Evolutionary conservation across 2,888 invertebrate genomes (phyloP).

Genomic region (Drosophila setosimentum): DNA sequence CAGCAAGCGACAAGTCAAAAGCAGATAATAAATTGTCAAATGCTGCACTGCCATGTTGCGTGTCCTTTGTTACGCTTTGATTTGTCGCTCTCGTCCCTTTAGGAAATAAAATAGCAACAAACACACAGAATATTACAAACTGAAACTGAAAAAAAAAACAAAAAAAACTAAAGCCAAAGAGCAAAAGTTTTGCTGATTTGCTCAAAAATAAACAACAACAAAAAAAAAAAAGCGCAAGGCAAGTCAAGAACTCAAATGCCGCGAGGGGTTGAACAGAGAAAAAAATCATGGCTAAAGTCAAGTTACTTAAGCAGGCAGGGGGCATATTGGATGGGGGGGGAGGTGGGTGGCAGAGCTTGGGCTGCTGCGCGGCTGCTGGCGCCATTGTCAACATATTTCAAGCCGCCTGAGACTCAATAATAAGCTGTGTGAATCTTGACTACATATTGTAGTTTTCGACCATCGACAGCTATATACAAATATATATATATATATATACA

Average conservation of each 20-base stretch:
- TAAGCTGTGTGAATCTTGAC: slow-evolving; percentile 61
- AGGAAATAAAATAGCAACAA: slow-evolving; percentile 45
- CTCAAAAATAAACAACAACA: slow-evolving; percentile 49
- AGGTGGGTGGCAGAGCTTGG: slow-evolving; percentile 10
- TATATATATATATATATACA: slow-evolving; percentile 26
- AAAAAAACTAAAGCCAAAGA: slow-evolving; percentile 43
- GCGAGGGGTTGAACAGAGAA: slow-evolving; percentile 65
- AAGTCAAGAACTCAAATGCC: slow-evolving; percentile 77
- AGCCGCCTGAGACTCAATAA: slow-evolving; percentile 72
- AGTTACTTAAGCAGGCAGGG: slow-evolving; percentile 1
- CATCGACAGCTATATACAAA: background rate
- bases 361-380: slow-evolving; percentile 47
- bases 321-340: no score
- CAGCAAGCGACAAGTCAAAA: slow-evolving; percentile 51
- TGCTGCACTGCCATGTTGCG: slow-evolving; percentile 63
- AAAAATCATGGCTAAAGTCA: slow-evolving; percentile 28
- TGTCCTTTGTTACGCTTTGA: slow-evolving; percentile 72
- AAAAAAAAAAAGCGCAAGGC: slow-evolving; percentile 23
- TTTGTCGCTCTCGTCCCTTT: slow-evolving; percentile 58
- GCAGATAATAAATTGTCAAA: slow-evolving; percentile 75
- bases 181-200: slow-evolving; percentile 70
- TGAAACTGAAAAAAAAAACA: slow-evolving; percentile 15
- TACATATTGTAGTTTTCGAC: slow-evolving; percentile 52
- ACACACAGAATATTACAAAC: slow-evolving; percentile 1
- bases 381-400: slow-evolving; percentile 81